These are phyloP conservation scores for Poecile atricapillus DNA, from an alignment of 2,113 vertebrate species.

Conservation along the genomic window DNA sequence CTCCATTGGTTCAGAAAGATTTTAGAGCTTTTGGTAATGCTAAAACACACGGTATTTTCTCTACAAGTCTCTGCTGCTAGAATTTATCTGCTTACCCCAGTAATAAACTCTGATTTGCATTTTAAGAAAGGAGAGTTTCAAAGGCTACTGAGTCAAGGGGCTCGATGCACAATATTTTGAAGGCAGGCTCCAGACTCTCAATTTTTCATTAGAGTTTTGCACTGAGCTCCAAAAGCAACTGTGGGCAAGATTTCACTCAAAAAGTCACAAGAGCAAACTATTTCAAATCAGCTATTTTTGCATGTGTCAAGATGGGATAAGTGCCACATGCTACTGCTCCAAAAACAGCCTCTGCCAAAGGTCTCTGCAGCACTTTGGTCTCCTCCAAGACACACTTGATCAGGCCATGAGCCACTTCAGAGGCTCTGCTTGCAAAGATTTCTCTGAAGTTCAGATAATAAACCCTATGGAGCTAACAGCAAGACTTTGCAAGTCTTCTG, in stretches of 20 bases:
- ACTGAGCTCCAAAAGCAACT: background rate
- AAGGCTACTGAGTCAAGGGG: background rate
- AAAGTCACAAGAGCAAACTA: background rate
- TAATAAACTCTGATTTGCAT: background rate
- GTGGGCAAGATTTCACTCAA: background rate
- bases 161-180: background rate
- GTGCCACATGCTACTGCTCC: background rate
- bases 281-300: background rate
- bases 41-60: background rate
- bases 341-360: background rate
- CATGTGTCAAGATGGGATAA: background rate
- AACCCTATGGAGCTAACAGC: background rate
- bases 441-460: background rate
- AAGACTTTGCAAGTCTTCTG: background rate
- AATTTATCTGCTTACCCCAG: background rate
- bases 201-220: background rate
- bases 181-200: background rate
- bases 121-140: background rate
- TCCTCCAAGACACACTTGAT: background rate
- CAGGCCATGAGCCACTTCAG: background rate
- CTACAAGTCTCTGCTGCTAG: background rate
- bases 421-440: background rate
- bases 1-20: background rate
- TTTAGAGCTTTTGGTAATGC: background rate
- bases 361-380: background rate